phyloP scores from a whole-genome alignment of 2,797 vertebrate species.

The Nannoperca australis region DNA sequence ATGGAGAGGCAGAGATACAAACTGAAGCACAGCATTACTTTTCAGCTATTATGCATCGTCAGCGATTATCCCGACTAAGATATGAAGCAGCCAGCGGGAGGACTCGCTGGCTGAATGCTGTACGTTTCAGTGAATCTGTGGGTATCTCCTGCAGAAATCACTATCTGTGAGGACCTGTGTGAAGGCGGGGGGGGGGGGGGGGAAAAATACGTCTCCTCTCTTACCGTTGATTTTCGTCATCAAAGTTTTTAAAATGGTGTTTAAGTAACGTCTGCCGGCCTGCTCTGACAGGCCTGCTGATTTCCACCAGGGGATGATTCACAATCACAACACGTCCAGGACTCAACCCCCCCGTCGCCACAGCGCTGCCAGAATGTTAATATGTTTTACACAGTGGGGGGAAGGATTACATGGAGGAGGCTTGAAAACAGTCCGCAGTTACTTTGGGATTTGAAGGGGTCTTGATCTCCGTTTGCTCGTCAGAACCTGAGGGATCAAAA shows the following conservation, averaged over 20 bases:
- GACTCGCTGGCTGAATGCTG: neutral
- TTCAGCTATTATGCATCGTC: conserved; percentile 27
- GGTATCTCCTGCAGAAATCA: neutral
- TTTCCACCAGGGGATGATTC: conserved; percentile 56
- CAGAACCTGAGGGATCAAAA: conserved; percentile 65
- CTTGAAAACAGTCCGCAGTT: conserved; percentile 50
- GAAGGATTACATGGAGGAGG: conserved; percentile 57
- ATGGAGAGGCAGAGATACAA: conserved; percentile 9
- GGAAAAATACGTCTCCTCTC: conserved; percentile 26
- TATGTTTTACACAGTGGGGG: conserved; percentile 35
- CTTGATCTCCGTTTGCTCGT: conserved; percentile 76
- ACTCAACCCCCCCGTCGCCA: conserved; percentile 4
- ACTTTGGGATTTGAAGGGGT: conserved; percentile 67
- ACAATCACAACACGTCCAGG: conserved; percentile 53
- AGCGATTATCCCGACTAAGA: conserved; percentile 29
- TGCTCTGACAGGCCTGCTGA: conserved; percentile 16
- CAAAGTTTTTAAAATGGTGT: conserved; percentile 51
- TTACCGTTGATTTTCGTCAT: conserved; percentile 56
- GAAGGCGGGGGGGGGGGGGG: neutral
- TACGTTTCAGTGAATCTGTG: neutral
- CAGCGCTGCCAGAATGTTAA: conserved; percentile 54
- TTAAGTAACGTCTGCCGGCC: conserved; percentile 36
- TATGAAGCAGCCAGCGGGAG: conserved; percentile 3
- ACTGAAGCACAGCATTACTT: conserved; percentile 14
- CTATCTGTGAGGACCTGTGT: neutral